phyloP scores from a whole-genome alignment of 2,888 invertebrate genomes.

The Polydrusus tereticollis region DNA sequence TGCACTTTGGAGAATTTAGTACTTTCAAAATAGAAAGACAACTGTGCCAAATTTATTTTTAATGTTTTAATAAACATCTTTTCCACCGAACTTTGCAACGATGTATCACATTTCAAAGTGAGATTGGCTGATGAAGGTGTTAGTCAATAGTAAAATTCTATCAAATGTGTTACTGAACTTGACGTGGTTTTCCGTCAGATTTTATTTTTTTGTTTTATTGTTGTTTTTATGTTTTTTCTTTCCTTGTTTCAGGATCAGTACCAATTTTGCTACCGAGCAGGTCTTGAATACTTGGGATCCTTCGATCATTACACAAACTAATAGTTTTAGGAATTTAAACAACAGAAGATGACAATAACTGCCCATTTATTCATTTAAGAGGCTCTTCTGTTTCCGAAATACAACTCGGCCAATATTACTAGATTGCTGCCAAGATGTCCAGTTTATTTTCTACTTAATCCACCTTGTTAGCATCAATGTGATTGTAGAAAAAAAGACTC shows the following conservation, averaged over 20 bases:
- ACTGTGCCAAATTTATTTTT: too few species aligned
- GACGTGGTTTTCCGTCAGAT: too few species aligned
- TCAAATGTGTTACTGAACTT: too few species aligned
- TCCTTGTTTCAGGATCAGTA: constrained; percentile 92
- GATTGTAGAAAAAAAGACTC: background rate
- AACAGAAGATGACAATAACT: constrained; percentile 60
- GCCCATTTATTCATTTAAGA: constrained; percentile 52
- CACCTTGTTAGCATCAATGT: background rate
- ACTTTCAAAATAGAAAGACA: too few species aligned
- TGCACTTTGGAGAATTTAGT: too few species aligned
- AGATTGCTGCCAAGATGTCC: constrained; percentile 10
- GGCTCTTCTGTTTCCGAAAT: constrained; percentile 46
- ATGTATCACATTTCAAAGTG: too few species aligned
- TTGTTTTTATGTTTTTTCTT: constrained; percentile 5
- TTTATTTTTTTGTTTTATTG: too few species aligned
- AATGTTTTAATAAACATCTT: too few species aligned
- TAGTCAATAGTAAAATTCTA: too few species aligned
- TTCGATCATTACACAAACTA: constrained; percentile 97
- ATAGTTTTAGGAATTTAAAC: constrained; percentile 59
- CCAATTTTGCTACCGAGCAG: constrained; percentile 99
- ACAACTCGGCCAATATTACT: constrained; percentile 11
- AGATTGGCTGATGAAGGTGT: too few species aligned
- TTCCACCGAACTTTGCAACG: too few species aligned
- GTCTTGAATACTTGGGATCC: constrained; percentile 97
- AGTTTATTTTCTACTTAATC: background rate